These are phyloP conservation scores for Cromileptes altivelis DNA, from an alignment of 2,113 vertebrate genomes.

Conservation along the genomic window DNA sequence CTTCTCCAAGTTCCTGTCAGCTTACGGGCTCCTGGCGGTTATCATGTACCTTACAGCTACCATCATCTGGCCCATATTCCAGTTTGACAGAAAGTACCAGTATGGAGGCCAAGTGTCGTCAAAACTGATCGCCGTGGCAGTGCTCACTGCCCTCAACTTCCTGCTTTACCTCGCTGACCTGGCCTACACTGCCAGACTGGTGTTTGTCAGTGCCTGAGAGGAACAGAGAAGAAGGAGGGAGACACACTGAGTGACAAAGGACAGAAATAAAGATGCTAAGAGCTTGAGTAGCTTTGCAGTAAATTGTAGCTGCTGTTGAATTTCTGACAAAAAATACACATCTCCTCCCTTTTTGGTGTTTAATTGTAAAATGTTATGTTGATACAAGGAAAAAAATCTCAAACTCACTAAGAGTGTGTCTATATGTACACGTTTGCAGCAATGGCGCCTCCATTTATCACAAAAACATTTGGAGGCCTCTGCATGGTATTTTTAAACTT, in stretches of 20 bases:
- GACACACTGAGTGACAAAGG: background rate
- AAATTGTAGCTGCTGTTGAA: background rate
- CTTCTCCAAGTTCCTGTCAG: constrained; percentile 88
- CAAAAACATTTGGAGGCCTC: too few species aligned
- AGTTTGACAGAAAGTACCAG: constrained; percentile 70
- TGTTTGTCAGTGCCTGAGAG: constrained; percentile 84
- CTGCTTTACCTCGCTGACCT: constrained; percentile 89
- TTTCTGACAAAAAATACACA: background rate
- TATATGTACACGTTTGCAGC: background rate
- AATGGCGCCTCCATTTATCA: too few species aligned
- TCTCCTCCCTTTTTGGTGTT: background rate
- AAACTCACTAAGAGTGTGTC: too few species aligned
- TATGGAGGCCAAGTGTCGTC: fast-evolving
- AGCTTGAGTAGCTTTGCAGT: background rate
- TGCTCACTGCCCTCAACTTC: constrained; percentile 89
- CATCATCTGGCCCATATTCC: constrained; percentile 89
- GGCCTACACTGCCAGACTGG: constrained; percentile 83
- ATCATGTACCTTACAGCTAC: constrained; percentile 85
- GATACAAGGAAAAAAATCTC: fast-evolving
- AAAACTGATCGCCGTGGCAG: constrained; percentile 73
- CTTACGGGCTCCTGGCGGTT: constrained; percentile 85
- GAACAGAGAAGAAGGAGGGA: fast-evolving
- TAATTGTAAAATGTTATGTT: constrained; percentile 7
- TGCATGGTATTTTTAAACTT: too few species aligned
- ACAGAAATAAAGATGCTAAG: background rate